phyloP scores from a whole-genome alignment of 2,797 vertebrate genomes.

The Poeciliopsis turneri region DNA sequence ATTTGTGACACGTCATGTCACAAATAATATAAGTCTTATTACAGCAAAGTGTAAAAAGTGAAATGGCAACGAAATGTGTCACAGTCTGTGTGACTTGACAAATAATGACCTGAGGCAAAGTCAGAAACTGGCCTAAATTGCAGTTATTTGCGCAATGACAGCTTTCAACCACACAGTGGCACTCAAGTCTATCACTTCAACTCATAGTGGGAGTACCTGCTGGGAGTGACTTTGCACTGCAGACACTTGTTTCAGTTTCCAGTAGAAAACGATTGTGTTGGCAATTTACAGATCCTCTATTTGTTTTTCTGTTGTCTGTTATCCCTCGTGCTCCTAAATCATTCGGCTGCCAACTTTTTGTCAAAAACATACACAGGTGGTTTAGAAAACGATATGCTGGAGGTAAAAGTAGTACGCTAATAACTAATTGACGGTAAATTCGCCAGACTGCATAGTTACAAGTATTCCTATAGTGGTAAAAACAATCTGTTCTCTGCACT shows the following conservation, averaged over 20 bases:
- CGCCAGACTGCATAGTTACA: constrained; percentile 34
- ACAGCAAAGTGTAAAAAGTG: background rate
- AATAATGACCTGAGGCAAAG: background rate
- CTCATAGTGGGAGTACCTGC: constrained; percentile 16
- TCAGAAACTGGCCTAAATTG: background rate
- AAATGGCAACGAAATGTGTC: background rate
- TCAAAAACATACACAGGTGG: constrained; percentile 9
- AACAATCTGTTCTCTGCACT: constrained; percentile 40
- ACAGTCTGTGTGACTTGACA: background rate
- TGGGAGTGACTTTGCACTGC: constrained; percentile 24
- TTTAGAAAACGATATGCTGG: constrained; percentile 24
- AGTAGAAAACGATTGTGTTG: background rate
- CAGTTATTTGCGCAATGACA: constrained; percentile 46
- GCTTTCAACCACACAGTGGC: constrained; percentile 57
- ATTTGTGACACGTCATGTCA: background rate
- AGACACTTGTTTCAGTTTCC: background rate
- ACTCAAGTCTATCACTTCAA: constrained; percentile 33
- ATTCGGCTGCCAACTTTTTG: background rate
- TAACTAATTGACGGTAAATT: constrained; percentile 51
- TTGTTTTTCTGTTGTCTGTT: background rate
- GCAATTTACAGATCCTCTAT: background rate
- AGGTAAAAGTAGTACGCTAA: constrained; percentile 30
- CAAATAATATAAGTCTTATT: background rate
- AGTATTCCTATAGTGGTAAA: constrained; percentile 52
- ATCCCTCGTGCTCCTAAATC: background rate